Percentiles rank a stretch among this genome's conserved stretches.
Evolutionary conservation across 2,113 vertebrate genomes (phyloP).

Genomic region (Amblyornis subalaris): DNA sequence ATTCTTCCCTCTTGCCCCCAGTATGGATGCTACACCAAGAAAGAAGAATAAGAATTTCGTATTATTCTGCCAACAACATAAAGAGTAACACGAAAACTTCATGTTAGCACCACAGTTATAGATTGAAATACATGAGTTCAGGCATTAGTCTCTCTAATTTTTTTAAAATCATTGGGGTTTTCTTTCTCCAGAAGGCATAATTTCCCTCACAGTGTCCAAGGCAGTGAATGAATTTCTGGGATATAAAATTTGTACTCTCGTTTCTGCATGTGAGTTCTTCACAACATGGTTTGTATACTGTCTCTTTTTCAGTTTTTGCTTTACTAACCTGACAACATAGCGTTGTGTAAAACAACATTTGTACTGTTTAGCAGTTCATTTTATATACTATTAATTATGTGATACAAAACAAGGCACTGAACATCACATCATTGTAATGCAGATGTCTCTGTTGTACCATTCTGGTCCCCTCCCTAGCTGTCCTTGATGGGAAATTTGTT

Average conservation of each 20-base stretch:
- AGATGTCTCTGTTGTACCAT: not conserved
- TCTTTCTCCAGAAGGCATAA: not conserved
- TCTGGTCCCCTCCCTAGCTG: not conserved
- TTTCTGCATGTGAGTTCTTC: not conserved
- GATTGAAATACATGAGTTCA: not conserved
- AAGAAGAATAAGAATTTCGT: not conserved
- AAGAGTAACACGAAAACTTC: not conserved
- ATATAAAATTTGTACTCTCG: not conserved
- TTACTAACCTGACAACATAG: not conserved
- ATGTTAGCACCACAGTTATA: not conserved
- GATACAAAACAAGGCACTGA: not conserved
- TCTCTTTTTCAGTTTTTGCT: not conserved
- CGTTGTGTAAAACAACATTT: not conserved
- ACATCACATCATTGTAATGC: not conserved
- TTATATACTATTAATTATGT: not conserved
- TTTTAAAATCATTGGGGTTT: not conserved
- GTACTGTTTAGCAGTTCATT: not conserved
- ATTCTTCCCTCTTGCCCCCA: accelerated
- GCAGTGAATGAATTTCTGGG: not conserved
- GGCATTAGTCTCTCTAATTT: not conserved
- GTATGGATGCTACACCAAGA: not conserved
- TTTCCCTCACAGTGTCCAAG: not conserved
- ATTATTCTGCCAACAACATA: not conserved
- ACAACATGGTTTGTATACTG: not conserved
- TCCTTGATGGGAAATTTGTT: not conserved